Evolutionary conservation across 2,888 invertebrate genomes (phyloP).

Genomic region (Callyntrura sp.): DNA sequence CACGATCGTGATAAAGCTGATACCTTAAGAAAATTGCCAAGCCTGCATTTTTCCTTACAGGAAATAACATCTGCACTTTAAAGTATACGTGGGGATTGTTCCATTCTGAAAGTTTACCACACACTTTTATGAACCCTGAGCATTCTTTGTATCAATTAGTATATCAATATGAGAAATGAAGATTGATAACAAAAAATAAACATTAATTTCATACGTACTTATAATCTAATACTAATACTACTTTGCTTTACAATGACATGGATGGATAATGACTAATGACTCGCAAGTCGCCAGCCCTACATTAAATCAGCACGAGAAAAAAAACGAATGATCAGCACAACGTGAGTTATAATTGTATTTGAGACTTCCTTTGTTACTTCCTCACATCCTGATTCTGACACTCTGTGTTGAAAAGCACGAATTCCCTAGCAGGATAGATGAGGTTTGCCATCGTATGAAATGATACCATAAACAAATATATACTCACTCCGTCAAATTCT

Average conservation of each 20-base stretch:
- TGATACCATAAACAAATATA: slow-evolving; percentile 44
- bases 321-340: neutral
- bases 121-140: neutral
- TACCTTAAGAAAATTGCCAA: neutral
- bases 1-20: neutral
- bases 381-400: slow-evolving; percentile 21
- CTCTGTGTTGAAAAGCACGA: slow-evolving; percentile 15
- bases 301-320: neutral
- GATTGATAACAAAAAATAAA: neutral
- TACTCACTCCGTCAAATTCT: slow-evolving; percentile 48
- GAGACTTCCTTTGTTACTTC: slow-evolving; percentile 43
- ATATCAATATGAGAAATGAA: neutral
- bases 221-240: too few species aligned
- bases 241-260: slow-evolving; percentile 1
- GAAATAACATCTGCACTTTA: neutral
- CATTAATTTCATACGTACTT: neutral
- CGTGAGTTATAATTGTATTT: slow-evolving; percentile 20
- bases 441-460: neutral
- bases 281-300: neutral
- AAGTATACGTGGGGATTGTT: neutral
- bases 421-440: neutral
- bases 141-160: neutral
- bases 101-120: neutral
- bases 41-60: neutral
- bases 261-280: slow-evolving; percentile 42